Percentiles rank a stretch among this genome's conserved stretches.
phyloP scores from a whole-genome alignment of 92 coral and sea anemone species.

The Actinostola sp. region DNA sequence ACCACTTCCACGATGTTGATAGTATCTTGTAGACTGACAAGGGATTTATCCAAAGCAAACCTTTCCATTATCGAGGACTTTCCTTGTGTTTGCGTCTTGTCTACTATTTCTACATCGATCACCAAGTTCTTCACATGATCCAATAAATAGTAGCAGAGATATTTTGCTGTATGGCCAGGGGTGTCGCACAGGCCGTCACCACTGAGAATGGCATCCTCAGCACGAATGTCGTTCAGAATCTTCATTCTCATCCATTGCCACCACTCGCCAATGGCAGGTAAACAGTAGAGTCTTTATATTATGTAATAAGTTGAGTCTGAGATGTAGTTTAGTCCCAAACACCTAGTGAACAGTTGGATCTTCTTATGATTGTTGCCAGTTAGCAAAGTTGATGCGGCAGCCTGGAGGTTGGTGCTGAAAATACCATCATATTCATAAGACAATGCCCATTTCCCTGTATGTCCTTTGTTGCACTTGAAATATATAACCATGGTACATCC shows the following conservation, averaged over 20 bases:
- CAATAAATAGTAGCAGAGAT: slow-evolving; percentile 51
- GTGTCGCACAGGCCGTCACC: slow-evolving; percentile 78
- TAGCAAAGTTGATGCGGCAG: slow-evolving; percentile 46
- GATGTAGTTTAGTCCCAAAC: slow-evolving; percentile 43
- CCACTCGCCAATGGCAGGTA: slow-evolving; percentile 62
- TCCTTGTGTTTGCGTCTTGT: slow-evolving; percentile 31
- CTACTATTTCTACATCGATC: slow-evolving; percentile 41
- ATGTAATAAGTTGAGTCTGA: slow-evolving; percentile 46
- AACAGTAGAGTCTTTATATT: slow-evolving; percentile 42
- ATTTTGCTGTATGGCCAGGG: slow-evolving; percentile 54
- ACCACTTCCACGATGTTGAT: slow-evolving; percentile 9
- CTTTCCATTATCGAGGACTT: slow-evolving; percentile 27
- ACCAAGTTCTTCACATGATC: slow-evolving; percentile 20
- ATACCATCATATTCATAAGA: too few relatives aligned
- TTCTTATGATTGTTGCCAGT: slow-evolving; percentile 54
- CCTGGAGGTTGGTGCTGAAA: slow-evolving; percentile 56
- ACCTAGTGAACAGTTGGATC: slow-evolving; percentile 28
- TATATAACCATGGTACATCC: too few relatives aligned
- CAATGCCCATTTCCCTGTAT: too few relatives aligned
- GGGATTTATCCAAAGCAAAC: neutral
- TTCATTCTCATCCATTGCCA: slow-evolving; percentile 50
- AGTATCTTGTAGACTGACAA: neutral
- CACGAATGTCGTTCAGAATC: slow-evolving; percentile 32
- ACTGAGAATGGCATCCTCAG: slow-evolving; percentile 31
- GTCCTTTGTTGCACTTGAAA: too few relatives aligned